Percentiles rank a stretch among this genome's conserved stretches.
Evolutionary conservation across 2,888 invertebrate species (phyloP).

Genomic region (Cistogaster globosa): DNA sequence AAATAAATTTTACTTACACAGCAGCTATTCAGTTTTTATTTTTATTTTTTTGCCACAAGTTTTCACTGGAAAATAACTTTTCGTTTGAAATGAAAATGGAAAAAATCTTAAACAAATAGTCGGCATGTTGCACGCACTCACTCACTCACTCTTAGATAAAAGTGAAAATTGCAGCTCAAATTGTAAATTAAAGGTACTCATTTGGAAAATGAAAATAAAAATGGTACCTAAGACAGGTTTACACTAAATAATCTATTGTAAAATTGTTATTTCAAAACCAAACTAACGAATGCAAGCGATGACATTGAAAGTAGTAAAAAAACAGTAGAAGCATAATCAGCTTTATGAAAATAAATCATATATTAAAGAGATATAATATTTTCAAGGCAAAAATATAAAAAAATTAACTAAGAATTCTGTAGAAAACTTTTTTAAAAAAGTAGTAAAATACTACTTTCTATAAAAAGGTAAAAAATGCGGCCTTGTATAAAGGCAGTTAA

Average conservation of each 20-base stretch:
- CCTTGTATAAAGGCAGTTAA: too few relatives aligned
- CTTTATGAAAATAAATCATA: conserved; percentile 16
- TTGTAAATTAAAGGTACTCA: conserved; percentile 66
- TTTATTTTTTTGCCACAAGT: conserved; percentile 55
- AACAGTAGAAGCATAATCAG: conserved; percentile 34
- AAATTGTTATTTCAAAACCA: not conserved
- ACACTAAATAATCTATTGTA: conserved; percentile 55
- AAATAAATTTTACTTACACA: conserved; percentile 56
- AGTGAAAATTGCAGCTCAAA: conserved; percentile 69
- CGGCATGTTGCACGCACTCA: conserved; percentile 38
- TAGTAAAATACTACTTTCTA: too few relatives aligned
- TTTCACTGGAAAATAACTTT: conserved; percentile 61
- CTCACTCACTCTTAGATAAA: conserved; percentile 39
- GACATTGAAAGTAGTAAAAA: too few relatives aligned
- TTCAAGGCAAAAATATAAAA: not conserved
- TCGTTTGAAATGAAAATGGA: conserved; percentile 50
- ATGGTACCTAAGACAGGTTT: not conserved
- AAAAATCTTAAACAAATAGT: conserved; percentile 36
- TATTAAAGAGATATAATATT: conserved; percentile 12
- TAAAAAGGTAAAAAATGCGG: too few relatives aligned
- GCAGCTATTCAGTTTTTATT: too few relatives aligned
- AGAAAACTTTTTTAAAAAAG: too few relatives aligned
- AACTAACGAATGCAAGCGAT: conserved; percentile 24
- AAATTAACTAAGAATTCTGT: too few relatives aligned
- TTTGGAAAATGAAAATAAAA: conserved; percentile 60